Percentiles rank a stretch among this genome's conserved stretches.
These are phyloP conservation scores for Drosophila formosana DNA, from an alignment of 2,888 invertebrate genomes.

Conservation along the genomic window DNA sequence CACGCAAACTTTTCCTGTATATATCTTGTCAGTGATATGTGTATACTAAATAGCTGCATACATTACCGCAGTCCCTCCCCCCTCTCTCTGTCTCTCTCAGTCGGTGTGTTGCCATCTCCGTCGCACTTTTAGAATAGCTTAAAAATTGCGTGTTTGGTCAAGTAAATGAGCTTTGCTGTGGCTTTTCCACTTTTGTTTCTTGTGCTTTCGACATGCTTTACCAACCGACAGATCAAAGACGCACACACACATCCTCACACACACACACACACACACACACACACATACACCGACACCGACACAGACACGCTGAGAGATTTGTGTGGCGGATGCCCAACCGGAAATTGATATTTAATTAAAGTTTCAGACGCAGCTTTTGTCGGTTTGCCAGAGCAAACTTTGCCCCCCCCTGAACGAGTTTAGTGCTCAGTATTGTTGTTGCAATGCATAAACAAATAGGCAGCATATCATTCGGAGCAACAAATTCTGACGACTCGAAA, in stretches of 20 bases:
- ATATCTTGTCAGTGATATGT: slow-evolving; percentile 67
- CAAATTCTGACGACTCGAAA: neutral
- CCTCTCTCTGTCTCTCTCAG: neutral
- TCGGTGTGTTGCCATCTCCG: neutral
- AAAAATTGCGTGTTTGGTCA: slow-evolving; percentile 66
- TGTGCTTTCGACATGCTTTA: slow-evolving; percentile 25
- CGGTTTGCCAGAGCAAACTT: slow-evolving; percentile 22
- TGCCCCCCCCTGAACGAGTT: slow-evolving; percentile 19
- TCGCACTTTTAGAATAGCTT: slow-evolving; percentile 16
- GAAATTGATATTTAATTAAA: slow-evolving; percentile 78
- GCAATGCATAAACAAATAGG: slow-evolving; percentile 8
- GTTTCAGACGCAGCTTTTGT: slow-evolving; percentile 54
- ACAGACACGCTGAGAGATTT: slow-evolving; percentile 10
- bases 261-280: slow-evolving; percentile 7
- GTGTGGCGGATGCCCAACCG: slow-evolving; percentile 50
- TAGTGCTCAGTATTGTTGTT: slow-evolving; percentile 2
- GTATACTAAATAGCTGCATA: slow-evolving; percentile 67
- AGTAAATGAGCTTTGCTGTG: slow-evolving; percentile 71
- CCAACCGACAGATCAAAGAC: slow-evolving; percentile 66
- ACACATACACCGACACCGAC: slow-evolving; percentile 4
- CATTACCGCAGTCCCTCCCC: slow-evolving; percentile 49
- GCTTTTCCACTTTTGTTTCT: slow-evolving; percentile 58
- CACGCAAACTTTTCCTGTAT: slow-evolving; percentile 63
- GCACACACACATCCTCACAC: slow-evolving; percentile 11
- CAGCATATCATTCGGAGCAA: neutral